Evolutionary conservation across 1,140 invertebrate genomes (phyloP), one percentile per base, ranked within the genome.

Genomic region (Phocides pigmalion): DNA sequence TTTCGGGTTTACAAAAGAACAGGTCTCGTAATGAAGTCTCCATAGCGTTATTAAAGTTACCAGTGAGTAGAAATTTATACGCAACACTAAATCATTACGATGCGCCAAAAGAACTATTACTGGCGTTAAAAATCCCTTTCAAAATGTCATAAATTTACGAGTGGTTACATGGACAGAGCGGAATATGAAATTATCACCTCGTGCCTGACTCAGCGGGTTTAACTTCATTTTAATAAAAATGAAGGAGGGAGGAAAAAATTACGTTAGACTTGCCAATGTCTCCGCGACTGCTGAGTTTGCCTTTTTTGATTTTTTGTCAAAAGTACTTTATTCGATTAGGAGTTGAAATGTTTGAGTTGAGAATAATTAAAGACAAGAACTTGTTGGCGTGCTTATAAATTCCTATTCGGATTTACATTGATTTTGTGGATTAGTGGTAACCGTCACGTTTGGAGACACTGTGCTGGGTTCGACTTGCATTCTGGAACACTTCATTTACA

Each of bases 181-280:
- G 79, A 82, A 82, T 80, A 79, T 83, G 78, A 85, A 85, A 83
- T 85, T 85, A 83, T 84, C 81, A 84, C 81, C 82, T 82, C 73
- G 61, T 65, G 66, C 59, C 76, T 65, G 74, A 81, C 54, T 84
- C 83, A 73, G 81, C 81, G 68, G 66, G 74, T 79, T 82, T 82
- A 78, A 83, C 79, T 84, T 84, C 74, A 82, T 84, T 86, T 84
- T 81, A 84, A 84, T 86, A 86, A 84, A 76, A 80, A 79, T 73
- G 73, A 77, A 70, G 15, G 50, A 62, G 49, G 69, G 53, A 61
- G 53, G 63, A 70, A 82, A 78, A 82, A 85, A 83, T 72, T 71
- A 71, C 71, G 47, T 66, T 66, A 67, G 66, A 68, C 62, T 65
- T 66, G 77, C 65, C 76, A 67, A 83, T 76, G 79, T 79, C 78